A percentile compares a stretch with the other conserved stretches of the same genome.
Conservation (phyloP, 2,113 vertebrate species). For the Corvus cornix region DNA sequence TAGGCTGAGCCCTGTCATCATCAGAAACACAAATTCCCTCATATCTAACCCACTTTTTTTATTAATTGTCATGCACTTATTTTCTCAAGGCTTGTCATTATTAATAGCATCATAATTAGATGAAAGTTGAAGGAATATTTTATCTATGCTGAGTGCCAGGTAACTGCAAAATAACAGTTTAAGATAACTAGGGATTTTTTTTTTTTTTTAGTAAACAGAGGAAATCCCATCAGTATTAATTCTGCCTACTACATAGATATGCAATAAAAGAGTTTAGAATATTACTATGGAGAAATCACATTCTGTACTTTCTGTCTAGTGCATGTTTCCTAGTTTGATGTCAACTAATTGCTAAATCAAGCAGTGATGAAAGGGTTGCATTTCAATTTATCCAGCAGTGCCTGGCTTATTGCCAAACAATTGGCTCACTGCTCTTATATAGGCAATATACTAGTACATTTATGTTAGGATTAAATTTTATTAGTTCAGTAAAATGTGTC, state of each 20-base stretch:
- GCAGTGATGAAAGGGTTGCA: not conserved
- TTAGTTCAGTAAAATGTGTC: not conserved
- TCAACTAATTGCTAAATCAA: conserved; percentile 36
- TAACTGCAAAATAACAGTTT: not conserved
- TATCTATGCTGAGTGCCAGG: not conserved
- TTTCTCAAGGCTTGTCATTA: not conserved
- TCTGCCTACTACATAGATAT: not conserved
- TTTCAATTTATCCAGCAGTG: not conserved
- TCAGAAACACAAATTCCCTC: not conserved
- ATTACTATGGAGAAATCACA: not conserved
- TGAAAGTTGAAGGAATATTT: not conserved
- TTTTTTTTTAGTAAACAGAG: not conserved
- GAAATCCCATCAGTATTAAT: not conserved
- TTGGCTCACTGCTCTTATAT: not conserved
- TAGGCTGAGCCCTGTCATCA: not conserved
- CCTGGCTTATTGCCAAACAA: not conserved
- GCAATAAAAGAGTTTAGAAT: not conserved
- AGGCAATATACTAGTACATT: not conserved
- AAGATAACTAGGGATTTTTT: not conserved
- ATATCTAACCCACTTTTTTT: not conserved
- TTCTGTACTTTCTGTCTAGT: not conserved
- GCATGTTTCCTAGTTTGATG: not conserved
- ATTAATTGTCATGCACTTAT: not conserved
- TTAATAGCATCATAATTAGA: conserved; percentile 12
- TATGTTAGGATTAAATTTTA: not conserved